Conservation (phyloP, 2,888 invertebrate genomes). For the Yponomeuta evonymella region DNA sequence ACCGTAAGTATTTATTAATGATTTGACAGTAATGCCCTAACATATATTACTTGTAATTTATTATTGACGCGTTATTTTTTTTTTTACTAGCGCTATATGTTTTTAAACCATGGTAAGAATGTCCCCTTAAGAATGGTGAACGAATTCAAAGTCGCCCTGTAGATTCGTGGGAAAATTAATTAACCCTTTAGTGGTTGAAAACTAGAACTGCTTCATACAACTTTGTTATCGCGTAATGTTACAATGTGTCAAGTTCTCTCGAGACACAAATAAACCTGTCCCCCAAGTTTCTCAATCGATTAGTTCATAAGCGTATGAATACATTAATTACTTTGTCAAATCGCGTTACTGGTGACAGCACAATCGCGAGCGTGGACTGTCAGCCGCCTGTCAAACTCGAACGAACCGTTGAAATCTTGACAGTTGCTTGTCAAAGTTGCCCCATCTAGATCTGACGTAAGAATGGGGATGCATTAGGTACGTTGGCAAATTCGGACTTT, state of each 20-base stretch:
- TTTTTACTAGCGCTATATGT: no score
- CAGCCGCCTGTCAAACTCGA: conserved; percentile 21
- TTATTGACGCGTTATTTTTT: no score
- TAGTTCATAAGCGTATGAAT: conserved; percentile 29
- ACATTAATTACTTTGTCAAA: conserved; percentile 37
- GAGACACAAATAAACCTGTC: conserved; percentile 22
- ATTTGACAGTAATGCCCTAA: no score
- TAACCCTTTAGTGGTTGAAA: background rate
- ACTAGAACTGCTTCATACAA: background rate
- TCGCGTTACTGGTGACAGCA: conserved; percentile 26
- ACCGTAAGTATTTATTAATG: no score
- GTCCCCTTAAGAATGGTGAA: no score
- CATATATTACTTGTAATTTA: no score
- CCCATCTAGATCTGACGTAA: background rate
- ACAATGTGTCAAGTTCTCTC: background rate
- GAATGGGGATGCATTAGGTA: no score
- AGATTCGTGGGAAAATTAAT: no score
- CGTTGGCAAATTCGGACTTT: no score
- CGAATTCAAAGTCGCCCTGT: no score
- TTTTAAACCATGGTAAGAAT: no score
- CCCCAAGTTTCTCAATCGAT: conserved; percentile 31
- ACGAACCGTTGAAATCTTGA: conserved; percentile 26
- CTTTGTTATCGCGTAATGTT: background rate
- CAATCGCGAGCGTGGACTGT: conserved; percentile 20
- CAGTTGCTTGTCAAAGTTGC: conserved; percentile 22